Percentiles rank a stretch among this genome's conserved stretches.
Conservation (phyloP, 2,797 vertebrate species). For the Sebastes hubbsi region DNA sequence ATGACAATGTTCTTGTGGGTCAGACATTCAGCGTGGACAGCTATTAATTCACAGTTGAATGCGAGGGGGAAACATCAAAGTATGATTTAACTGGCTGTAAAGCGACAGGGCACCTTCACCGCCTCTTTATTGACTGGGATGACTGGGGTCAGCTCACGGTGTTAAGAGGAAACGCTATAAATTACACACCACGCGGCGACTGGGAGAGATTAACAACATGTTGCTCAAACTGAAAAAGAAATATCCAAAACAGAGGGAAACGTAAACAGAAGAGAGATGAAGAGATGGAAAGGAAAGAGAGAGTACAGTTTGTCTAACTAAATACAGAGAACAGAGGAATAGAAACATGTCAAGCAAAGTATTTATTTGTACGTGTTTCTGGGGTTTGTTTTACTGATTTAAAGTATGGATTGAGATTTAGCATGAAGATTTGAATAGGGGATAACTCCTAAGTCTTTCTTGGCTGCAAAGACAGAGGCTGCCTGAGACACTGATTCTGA, state of each 20-base stretch:
- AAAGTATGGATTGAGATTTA: constrained; percentile 34
- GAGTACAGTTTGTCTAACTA: not conserved
- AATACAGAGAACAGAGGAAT: not conserved
- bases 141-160: constrained; percentile 78
- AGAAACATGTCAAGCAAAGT: constrained; percentile 25
- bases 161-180: constrained; percentile 82
- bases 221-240: constrained; percentile 45
- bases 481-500: not conserved
- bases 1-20: constrained; percentile 55
- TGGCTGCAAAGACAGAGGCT: constrained; percentile 11
- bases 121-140: constrained; percentile 75
- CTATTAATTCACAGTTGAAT: constrained; percentile 77
- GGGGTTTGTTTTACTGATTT: constrained; percentile 59
- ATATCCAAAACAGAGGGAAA: constrained; percentile 35
- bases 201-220: constrained; percentile 69
- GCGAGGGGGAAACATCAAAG: constrained; percentile 82
- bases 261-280: constrained; percentile 12
- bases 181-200: constrained; percentile 69
- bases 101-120: constrained; percentile 76
- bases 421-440: constrained; percentile 32
- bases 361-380: constrained; percentile 61
- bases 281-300: not conserved
- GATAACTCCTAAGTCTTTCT: constrained; percentile 32
- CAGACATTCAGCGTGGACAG: constrained; percentile 68
- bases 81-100: constrained; percentile 85